Percentiles rank a stretch among this genome's conserved stretches.
Evolutionary conservation across 37 sponge, comb jelly and placozoan genomes (phyloP).

Genomic region (Beroe forskalii): DNA sequence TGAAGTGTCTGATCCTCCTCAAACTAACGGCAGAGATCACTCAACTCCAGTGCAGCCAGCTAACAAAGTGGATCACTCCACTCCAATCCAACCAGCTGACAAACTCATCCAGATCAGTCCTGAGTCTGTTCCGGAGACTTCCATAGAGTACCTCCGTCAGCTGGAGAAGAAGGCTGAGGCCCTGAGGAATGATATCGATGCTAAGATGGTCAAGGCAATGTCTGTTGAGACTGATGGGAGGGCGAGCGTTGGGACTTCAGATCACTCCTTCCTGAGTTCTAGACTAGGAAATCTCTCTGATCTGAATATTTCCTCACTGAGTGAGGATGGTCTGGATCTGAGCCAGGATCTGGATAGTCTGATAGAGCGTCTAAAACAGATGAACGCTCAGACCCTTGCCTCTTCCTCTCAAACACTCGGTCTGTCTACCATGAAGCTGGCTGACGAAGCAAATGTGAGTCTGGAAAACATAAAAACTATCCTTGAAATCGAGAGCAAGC

Average conservation of each 20-base stretch:
- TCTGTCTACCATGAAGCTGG: not conserved
- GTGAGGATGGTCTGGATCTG: constrained; percentile 12
- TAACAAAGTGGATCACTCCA: too few species aligned
- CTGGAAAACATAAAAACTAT: not conserved
- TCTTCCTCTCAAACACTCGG: not conserved
- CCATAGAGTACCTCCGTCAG: not conserved
- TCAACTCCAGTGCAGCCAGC: too few species aligned
- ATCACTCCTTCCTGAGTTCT: too few species aligned
- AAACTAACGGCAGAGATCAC: too few species aligned
- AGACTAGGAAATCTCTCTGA: not conserved
- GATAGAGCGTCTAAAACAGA: not conserved
- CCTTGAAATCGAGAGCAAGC: constrained; percentile 1
- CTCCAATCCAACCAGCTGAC: too few species aligned
- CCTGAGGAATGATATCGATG: not conserved
- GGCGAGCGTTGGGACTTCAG: too few species aligned
- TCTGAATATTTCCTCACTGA: not conserved
- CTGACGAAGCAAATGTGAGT: not conserved
- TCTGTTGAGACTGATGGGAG: too few species aligned
- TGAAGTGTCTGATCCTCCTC: too few species aligned
- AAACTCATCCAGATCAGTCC: not conserved
- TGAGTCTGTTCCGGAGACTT: too few species aligned
- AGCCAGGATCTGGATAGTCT: constrained; percentile 39
- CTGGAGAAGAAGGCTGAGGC: constrained; percentile 16
- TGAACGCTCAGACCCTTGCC: constrained; percentile 27
- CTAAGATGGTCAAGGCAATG: not conserved